Base-by-base conservation (phyloP, 2,797 vertebrate genomes). In the Peromyscus aztecus region DNA sequence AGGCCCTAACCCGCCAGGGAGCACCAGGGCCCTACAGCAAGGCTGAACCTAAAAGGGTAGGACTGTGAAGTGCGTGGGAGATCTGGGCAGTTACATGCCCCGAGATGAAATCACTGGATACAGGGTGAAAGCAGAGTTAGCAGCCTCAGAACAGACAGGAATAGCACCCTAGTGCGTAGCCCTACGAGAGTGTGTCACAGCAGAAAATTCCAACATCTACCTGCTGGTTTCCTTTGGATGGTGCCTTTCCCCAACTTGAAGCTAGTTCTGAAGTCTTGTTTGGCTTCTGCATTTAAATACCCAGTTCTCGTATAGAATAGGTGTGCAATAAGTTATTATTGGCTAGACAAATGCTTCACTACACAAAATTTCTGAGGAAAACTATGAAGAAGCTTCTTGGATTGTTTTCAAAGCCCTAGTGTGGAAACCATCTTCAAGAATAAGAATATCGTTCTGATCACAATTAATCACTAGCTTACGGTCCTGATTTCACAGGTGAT, bases 321-420 rank as follows among this genome's bases (percentile, higher is more conserved):
- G 12, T 7, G 1, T 6, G 17, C 40, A 80, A 6, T 78, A 80
- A 87, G n/a, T 89, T 49, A 40, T 46, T 71, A 13, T 69, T 90
- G 27, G 40, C 76, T 81, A 84, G 88, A 59, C 21, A 21, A 81
- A 69, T n/a, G 31, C 6, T 82, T 94, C 19, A 57, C 52, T n/a
- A 37, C 29, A n/a, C n/a, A 69, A 57, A 49, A 90, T 59, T 67
- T 91, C 75, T 43, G 31, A 81, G 63, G 52, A 92, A 94, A 96
- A 21, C 49, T 76, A n/a, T n/a, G 23, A 75, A 59, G 14, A 59
- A 4, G 5, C 57, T 88, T 61, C 17, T 43, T 40, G 23, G 27
- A 59, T 76, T 27, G 57, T 82, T 61, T 84, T 46, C 67, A 23
- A 73, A 83, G 40, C 52, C 83, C 49, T 87, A 34, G 8, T 3